Conservation (phyloP, 1,140 invertebrate genomes). For the Anthonomus grandis region DNA sequence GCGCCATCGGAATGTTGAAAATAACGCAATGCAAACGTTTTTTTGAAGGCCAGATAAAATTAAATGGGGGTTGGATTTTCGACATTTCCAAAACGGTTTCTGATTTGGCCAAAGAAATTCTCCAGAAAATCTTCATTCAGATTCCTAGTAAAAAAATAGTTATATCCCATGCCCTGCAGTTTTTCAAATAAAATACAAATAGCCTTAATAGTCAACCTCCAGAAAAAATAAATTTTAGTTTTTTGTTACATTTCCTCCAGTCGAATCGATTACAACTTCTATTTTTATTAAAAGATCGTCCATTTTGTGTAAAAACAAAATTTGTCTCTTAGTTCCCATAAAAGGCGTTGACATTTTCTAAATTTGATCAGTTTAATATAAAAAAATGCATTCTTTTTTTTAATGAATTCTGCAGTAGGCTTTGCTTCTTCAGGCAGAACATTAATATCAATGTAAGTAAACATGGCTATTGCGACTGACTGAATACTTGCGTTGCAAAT, state of each 20-base stretch:
- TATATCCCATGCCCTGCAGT: conserved; percentile 6
- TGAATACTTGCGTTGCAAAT: conserved; percentile 36
- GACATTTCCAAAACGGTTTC: conserved; percentile 1
- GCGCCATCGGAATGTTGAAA: conserved; percentile 4
- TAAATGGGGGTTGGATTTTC: too few species aligned
- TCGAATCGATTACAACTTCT: conserved; percentile 3
- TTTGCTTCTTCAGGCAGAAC: conserved; percentile 7
- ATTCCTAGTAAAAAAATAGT: conserved; percentile 6
- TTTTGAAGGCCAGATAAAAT: conserved; percentile 5
- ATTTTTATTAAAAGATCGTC: conserved; percentile 7
- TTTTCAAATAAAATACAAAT: conserved; percentile 9
- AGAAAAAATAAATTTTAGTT: too few species aligned
- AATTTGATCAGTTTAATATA: conserved; percentile 1
- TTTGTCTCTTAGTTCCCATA: neutral
- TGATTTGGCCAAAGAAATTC: conserved; percentile 9
- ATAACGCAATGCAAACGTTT: conserved; percentile 10
- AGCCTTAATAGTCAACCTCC: conserved; percentile 5
- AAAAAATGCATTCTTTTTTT: conserved; percentile 10
- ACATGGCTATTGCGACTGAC: conserved; percentile 26
- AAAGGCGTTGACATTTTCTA: conserved; percentile 4
- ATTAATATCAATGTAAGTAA: conserved; percentile 12
- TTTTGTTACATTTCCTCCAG: conserved; percentile 8
- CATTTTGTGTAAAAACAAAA: conserved; percentile 8
- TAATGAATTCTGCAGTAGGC: conserved; percentile 5
- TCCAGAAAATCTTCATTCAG: conserved; percentile 9